Percentiles rank a stretch among this genome's conserved stretches.
Evolutionary conservation across 2,113 vertebrate species (phyloP).

Genomic region (Scolopax mira): DNA sequence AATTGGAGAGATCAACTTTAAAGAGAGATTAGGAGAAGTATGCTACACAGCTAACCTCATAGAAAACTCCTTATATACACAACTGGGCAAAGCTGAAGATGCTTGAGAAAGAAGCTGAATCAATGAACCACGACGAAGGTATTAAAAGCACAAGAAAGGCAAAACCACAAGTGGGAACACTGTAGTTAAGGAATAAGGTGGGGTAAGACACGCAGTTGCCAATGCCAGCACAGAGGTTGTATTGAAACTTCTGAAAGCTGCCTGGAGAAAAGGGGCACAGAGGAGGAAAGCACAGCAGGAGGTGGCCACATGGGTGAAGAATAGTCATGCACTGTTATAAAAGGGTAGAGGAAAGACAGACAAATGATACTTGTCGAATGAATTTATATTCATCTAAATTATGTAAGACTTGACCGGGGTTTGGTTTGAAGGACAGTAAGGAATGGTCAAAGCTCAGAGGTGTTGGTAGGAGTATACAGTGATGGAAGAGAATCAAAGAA

Average conservation of each 20-base stretch:
- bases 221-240: not conserved
- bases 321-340: not conserved
- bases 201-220: not conserved
- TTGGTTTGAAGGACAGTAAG: not conserved
- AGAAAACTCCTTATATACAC: not conserved
- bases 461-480: not conserved
- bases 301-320: not conserved
- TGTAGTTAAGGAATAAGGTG: not conserved
- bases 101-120: not conserved
- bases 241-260: not conserved
- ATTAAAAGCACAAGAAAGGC: not conserved
- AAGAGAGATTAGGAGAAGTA: not conserved
- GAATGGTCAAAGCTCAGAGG: not conserved
- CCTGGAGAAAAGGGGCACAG: not conserved
- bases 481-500: not conserved
- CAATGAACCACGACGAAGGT: not conserved
- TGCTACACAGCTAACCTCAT: accelerated
- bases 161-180: not conserved
- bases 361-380: not conserved
- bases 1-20: not conserved
- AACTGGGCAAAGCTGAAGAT: not conserved
- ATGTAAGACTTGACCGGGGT: not conserved
- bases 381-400: not conserved
- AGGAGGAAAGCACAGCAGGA: not conserved
- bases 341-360: not conserved